These are phyloP conservation scores for Blastobasis adustella DNA, from an alignment of 2,888 invertebrate species.

Conservation along the genomic window DNA sequence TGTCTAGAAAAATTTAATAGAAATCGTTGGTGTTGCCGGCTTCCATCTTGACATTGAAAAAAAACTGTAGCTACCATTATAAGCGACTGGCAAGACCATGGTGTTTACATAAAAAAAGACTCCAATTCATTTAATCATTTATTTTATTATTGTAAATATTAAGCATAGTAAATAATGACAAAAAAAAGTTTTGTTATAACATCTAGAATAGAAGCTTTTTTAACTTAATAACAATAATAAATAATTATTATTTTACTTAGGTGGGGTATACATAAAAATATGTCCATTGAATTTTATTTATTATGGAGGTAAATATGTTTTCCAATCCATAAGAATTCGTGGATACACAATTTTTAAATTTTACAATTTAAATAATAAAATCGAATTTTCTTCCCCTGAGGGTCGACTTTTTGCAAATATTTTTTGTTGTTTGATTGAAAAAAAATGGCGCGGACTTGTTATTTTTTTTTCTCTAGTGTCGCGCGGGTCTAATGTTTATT, in stretches of 20 bases:
- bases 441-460: constrained; percentile 2
- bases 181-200: constrained; percentile 32
- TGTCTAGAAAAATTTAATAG: constrained; percentile 21
- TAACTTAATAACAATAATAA: constrained; percentile 32
- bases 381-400: constrained; percentile 17
- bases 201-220: constrained; percentile 40
- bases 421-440: constrained; percentile 6
- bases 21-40: constrained; percentile 10
- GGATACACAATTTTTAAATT: constrained; percentile 19
- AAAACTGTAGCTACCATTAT: constrained; percentile 16
- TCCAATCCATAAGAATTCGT: constrained; percentile 42
- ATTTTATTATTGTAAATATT: constrained; percentile 53
- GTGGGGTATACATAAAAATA: constrained; percentile 8
- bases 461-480: constrained; percentile 16
- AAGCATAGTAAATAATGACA: constrained; percentile 33
- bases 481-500: constrained; percentile 1
- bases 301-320: constrained; percentile 60
- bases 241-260: constrained; percentile 14
- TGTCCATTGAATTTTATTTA: constrained; percentile 47
- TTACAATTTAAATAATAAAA: constrained; percentile 5
- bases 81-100: constrained; percentile 15
- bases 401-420: constrained; percentile 36
- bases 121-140: constrained; percentile 18
- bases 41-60: constrained; percentile 1
- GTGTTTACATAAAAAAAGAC: constrained; percentile 2